Conservation (phyloP, 2,888 invertebrate genomes). For the Brenthis daphne region DNA sequence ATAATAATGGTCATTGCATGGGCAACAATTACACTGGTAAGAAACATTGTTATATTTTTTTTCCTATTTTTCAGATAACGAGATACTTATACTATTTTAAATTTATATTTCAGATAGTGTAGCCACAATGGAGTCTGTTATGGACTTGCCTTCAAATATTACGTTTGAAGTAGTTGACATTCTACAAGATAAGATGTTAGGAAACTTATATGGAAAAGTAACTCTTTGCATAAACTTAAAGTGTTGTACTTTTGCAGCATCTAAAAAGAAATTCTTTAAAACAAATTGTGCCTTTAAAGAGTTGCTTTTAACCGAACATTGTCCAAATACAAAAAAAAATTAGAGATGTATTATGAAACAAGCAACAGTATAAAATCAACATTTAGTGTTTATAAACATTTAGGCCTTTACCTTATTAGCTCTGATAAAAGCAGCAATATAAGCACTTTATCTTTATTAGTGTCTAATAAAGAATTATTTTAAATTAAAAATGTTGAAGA, state of each 20-base stretch:
- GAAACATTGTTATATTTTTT: conserved; percentile 16
- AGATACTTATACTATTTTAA: conserved; percentile 22
- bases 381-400: conserved; percentile 43
- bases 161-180: conserved; percentile 72
- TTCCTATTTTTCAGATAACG: not conserved
- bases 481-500: conserved; percentile 17
- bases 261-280: conserved; percentile 65
- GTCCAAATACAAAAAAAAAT: conserved; percentile 56
- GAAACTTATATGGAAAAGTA: conserved; percentile 69
- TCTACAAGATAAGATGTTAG: conserved; percentile 67
- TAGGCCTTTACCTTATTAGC: conserved; percentile 34
- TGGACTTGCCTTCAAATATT: conserved; percentile 71
- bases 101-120: conserved; percentile 61
- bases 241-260: conserved; percentile 63
- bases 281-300: conserved; percentile 64
- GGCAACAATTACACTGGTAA: conserved; percentile 65
- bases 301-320: conserved; percentile 60
- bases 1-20: conserved; percentile 68
- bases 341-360: conserved; percentile 48
- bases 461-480: conserved; percentile 22
- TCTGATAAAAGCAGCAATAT: conserved; percentile 39
- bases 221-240: conserved; percentile 69
- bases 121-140: conserved; percentile 67
- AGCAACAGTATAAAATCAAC: conserved; percentile 27
- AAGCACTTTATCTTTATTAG: conserved; percentile 35